Conservation (phyloP, 2,888 invertebrate genomes). For the Epistrophe eligans region DNA sequence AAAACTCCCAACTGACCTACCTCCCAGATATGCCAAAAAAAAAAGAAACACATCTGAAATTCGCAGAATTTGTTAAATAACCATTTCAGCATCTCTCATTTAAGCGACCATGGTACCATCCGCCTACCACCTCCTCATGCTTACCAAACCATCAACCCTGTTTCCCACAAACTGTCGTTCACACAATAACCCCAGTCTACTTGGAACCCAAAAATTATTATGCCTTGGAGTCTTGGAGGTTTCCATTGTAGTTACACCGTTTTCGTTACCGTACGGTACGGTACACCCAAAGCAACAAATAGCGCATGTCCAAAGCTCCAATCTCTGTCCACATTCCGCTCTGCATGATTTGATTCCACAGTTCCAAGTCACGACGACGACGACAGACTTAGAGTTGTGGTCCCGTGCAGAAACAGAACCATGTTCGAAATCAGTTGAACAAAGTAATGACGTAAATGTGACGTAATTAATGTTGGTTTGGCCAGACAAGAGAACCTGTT, state of each 20-base stretch:
- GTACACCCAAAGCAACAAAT: conserved; percentile 41
- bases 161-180: conserved; percentile 40
- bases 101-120: not conserved
- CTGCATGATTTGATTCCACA: conserved; percentile 56
- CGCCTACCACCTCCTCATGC: not conserved
- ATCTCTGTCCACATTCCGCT: conserved; percentile 50
- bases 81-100: conserved; percentile 16
- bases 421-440: conserved; percentile 46
- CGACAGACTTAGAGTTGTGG: conserved; percentile 1
- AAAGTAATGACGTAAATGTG: conserved; percentile 61
- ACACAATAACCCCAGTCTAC: conserved; percentile 43
- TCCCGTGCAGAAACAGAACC: conserved; percentile 21
- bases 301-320: conserved; percentile 71
- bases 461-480: conserved; percentile 63
- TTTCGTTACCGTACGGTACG: not conserved
- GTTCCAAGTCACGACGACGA: conserved; percentile 45
- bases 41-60: conserved; percentile 37
- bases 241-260: conserved; percentile 18
- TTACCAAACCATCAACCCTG: conserved; percentile 29
- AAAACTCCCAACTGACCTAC: conserved; percentile 64
- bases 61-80: conserved; percentile 65
- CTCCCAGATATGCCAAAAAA: conserved; percentile 24
- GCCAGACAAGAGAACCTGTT: conserved; percentile 46
- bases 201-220: conserved; percentile 27
- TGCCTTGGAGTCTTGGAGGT: conserved; percentile 29